These are phyloP conservation scores for Oxyruncus cristatus DNA, from an alignment of 2,113 vertebrate genomes.

Conservation along the genomic window DNA sequence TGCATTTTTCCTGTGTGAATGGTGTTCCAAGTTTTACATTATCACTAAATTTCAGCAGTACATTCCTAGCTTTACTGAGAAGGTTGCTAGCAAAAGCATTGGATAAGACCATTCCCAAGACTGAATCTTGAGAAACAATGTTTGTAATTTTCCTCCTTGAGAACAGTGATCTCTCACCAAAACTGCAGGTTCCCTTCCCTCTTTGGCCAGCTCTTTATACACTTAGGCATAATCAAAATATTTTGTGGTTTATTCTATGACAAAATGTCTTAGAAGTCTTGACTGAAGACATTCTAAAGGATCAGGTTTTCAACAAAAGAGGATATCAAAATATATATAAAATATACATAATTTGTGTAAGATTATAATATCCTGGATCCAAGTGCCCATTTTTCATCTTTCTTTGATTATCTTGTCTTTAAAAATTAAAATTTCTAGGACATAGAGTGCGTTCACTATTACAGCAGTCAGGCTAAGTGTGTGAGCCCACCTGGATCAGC, in stretches of 20 bases:
- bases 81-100: neutral
- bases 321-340: neutral
- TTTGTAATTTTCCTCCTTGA: neutral
- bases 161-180: neutral
- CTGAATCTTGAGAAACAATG: neutral
- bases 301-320: neutral
- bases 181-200: neutral
- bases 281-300: neutral
- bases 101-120: neutral
- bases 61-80: neutral
- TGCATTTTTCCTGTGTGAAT: neutral
- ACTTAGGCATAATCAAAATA: neutral
- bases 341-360: neutral
- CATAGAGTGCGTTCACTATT: fast-evolving
- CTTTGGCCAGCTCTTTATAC: neutral
- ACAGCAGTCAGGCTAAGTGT: neutral
- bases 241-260: neutral
- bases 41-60: neutral
- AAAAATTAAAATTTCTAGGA: neutral
- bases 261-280: neutral
- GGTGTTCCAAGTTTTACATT: neutral
- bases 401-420: neutral
- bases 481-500: neutral
- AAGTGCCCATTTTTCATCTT: neutral
- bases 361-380: neutral